Conservation (phyloP, 2,113 vertebrate genomes). For the Peucedramus taeniatus region DNA sequence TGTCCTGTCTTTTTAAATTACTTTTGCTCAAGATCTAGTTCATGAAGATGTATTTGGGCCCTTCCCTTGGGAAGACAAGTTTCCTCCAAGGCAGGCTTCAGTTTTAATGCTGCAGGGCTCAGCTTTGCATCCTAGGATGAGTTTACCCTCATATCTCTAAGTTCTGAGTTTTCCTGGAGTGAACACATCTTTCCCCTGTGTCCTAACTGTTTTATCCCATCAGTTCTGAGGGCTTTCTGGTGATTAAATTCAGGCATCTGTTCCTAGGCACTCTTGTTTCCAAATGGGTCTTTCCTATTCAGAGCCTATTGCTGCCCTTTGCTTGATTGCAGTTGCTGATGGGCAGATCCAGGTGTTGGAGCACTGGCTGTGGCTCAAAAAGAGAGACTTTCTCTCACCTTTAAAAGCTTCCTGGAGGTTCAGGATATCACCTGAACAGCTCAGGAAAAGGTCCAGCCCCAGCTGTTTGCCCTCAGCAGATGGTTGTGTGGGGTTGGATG, state of each 20-base stretch:
- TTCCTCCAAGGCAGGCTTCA: background rate
- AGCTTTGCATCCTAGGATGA: background rate
- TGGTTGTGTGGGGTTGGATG: background rate
- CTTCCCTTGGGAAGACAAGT: background rate
- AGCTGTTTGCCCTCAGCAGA: background rate
- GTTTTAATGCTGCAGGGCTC: background rate
- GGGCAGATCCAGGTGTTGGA: background rate
- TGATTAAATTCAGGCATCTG: background rate
- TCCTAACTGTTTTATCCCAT: background rate
- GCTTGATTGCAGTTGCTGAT: background rate
- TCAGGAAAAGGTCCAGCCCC: background rate
- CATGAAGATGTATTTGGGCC: background rate
- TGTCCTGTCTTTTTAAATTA: background rate
- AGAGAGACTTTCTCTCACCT: background rate
- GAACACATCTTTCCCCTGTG: background rate
- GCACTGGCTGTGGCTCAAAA: background rate
- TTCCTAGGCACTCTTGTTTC: background rate
- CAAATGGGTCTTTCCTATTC: background rate
- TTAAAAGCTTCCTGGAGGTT: background rate
- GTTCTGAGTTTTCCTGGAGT: background rate
- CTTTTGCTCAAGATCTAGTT: background rate
- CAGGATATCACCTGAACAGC: background rate
- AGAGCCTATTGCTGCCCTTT: background rate
- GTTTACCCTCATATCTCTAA: background rate
- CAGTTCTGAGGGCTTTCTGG: background rate